Base-by-base conservation (phyloP, 2,113 vertebrate genomes). In the Sinocyclocheilus anophthalmus region DNA sequence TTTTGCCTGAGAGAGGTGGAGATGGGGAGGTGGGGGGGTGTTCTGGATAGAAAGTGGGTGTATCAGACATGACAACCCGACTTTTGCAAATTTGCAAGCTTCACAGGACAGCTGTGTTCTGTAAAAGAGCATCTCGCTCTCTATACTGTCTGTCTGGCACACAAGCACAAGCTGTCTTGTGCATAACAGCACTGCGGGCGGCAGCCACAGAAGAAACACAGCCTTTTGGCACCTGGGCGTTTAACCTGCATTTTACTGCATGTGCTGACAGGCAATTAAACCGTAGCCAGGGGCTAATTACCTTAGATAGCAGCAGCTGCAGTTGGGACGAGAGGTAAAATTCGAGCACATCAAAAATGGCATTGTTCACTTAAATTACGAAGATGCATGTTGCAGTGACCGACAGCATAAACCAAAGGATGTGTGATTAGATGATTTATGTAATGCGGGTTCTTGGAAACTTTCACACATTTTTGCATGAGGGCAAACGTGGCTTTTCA, bases 211-310 rank as follows among this genome's bases (percentile, higher is more conserved):
- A 85, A 78, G 55, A 89, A 87, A 33, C 78, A 67, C 85, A 76
- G 61, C 63, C 83, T 82, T 87, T 85, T 87, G 88, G 88, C 85
- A 89, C 88, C 88, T 89, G 85, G 88, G 85, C 83, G 85, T 89
- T 89, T 87, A 89, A 89, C 88, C 88, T 89, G 88, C 85, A 89
- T 85, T 87, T 87, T 89, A 76, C 83, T 61, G 63, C 82, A 81
- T 76, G 70, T 50, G 76, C 88, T 87, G 88, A 89, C 85, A 88
- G 42, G 85, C 85, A 89, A 89, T 89, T 89, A 89, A 82, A 84
- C 77, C 77, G 39, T 85, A 85, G 79, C 88, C 84, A 85, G 84
- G 88, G 72, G 78, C 85, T 89, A 89, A 89, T 89, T 89, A 89
- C 82, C 84, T 76, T 26, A 24, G 67, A 81, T 48, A 81, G 77